These are phyloP conservation scores for Numenius arquata DNA, from an alignment of 2,113 vertebrate genomes.

Conservation along the genomic window DNA sequence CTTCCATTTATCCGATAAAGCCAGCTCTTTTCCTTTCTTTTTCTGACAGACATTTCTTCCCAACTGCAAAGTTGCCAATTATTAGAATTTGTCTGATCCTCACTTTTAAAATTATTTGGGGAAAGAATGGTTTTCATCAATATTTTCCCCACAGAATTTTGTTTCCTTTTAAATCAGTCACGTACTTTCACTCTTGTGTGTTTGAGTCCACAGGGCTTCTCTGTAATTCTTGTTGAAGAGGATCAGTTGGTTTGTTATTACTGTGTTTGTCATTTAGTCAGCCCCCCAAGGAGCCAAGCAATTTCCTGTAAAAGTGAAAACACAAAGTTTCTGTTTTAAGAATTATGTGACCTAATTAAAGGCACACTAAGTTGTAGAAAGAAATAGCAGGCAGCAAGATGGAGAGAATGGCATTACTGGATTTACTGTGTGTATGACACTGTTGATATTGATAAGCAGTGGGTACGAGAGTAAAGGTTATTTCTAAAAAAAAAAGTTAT, in stretches of 20 bases:
- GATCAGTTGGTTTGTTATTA: slow-evolving; percentile 23
- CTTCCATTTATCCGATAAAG: background rate
- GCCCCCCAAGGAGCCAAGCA: background rate
- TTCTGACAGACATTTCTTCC: background rate
- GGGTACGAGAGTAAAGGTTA: background rate
- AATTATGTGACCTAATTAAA: slow-evolving; percentile 31
- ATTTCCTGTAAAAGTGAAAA: slow-evolving; percentile 47
- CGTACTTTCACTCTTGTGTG: background rate
- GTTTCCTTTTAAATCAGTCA: background rate
- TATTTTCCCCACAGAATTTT: background rate
- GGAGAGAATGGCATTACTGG: background rate
- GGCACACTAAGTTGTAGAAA: background rate
- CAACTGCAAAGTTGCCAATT: background rate
- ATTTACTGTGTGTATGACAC: background rate
- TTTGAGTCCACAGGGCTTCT: background rate
- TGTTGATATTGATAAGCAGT: background rate
- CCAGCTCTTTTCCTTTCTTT: background rate
- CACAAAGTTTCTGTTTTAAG: background rate
- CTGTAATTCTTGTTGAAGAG: background rate
- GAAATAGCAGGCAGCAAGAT: background rate
- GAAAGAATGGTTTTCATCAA: background rate
- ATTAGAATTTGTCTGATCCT: background rate
- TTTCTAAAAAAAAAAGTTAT: background rate
- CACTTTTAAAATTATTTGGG: background rate
- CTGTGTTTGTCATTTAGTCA: slow-evolving; percentile 1